phyloP scores from a whole-genome alignment of 1,140 invertebrate genomes.

The Heliconius nattereri region DNA sequence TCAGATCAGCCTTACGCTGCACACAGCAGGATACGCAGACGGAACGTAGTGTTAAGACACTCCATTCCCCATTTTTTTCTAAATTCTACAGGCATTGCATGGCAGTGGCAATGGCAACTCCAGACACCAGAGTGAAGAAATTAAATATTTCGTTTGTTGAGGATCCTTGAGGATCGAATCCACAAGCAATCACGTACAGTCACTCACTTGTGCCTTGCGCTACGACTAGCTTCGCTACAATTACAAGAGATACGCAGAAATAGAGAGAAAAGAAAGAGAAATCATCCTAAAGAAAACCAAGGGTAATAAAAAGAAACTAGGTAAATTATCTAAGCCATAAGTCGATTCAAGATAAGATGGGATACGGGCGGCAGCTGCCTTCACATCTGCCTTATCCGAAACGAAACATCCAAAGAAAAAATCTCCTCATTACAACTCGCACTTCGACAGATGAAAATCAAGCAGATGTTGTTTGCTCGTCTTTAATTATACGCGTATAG shows the following conservation, averaged over 20 bases:
- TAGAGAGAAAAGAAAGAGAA: background rate
- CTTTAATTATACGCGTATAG: slow-evolving; percentile 27
- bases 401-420: slow-evolving; percentile 42
- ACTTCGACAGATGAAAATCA: slow-evolving; percentile 46
- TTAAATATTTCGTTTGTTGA: no score
- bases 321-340: slow-evolving; percentile 57
- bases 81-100: no score
- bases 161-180: no score
- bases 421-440: slow-evolving; percentile 41
- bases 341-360: slow-evolving; percentile 64
- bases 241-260: background rate
- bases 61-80: no score
- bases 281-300: slow-evolving; percentile 14
- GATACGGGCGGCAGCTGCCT: slow-evolving; percentile 64
- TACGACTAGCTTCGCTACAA: no score
- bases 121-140: no score
- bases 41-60: no score
- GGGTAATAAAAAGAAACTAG: slow-evolving; percentile 47
- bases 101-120: no score
- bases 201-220: no score
- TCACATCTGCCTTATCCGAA: slow-evolving; percentile 62
- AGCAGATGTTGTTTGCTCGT: slow-evolving; percentile 34
- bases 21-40: no score
- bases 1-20: background rate
- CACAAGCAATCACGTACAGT: no score